Percentiles rank a stretch among this genome's conserved stretches.
These are phyloP conservation scores for Amphimallon solstitiale DNA, from an alignment of 2,888 invertebrate genomes.

Conservation along the genomic window DNA sequence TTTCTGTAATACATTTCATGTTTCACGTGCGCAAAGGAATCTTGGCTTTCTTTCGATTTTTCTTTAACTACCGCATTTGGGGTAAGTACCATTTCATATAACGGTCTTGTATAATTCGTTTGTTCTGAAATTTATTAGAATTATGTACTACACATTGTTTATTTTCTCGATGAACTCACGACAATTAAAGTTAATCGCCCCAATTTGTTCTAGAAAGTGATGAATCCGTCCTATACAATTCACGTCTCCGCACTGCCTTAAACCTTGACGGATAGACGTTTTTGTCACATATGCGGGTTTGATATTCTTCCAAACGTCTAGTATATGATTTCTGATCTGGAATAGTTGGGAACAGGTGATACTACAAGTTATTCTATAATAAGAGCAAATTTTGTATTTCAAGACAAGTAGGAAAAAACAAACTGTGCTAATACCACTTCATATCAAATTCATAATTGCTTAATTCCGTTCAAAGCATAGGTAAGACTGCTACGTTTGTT, in stretches of 20 bases:
- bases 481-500: too few species aligned
- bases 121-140: conserved; percentile 52
- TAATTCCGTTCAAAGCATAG: too few species aligned
- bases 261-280: conserved; percentile 67
- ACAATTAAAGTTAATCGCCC: conserved; percentile 73
- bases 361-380: too few species aligned
- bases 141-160: conserved; percentile 27
- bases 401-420: too few species aligned
- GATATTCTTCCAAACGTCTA: conserved; percentile 66
- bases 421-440: too few species aligned
- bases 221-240: conserved; percentile 71
- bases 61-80: conserved; percentile 45
- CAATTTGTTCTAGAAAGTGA: conserved; percentile 70
- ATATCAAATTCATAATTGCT: too few species aligned
- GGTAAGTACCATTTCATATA: conserved; percentile 52
- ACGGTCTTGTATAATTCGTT: conserved; percentile 58
- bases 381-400: too few species aligned
- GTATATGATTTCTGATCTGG: conserved; percentile 69
- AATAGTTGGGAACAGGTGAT: background rate
- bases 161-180: conserved; percentile 57
- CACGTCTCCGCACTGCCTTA: conserved; percentile 72
- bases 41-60: conserved; percentile 41
- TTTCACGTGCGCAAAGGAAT: conserved; percentile 32
- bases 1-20: conserved; percentile 44
- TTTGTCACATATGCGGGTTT: conserved; percentile 70